Evolutionary conservation across 2,888 invertebrate genomes (phyloP).

Genomic region (Leucoptera coffeella): DNA sequence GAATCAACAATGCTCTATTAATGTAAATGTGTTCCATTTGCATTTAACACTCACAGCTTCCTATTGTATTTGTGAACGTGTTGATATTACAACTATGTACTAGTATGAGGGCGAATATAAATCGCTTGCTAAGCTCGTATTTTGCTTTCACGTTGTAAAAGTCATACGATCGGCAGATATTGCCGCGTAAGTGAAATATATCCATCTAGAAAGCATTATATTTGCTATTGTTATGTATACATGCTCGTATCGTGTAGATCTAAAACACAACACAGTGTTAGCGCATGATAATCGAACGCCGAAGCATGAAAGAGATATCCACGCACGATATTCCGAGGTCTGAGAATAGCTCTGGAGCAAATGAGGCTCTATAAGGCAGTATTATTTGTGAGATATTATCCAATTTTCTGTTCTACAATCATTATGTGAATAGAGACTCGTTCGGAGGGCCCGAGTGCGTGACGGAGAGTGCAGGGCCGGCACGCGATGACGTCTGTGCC

Average conservation of each 20-base stretch:
- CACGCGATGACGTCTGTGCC: no score
- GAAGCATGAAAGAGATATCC: no score
- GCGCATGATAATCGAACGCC: no score
- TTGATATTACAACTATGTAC: constrained; percentile 8
- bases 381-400: constrained; percentile 28
- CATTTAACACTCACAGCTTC: constrained; percentile 15
- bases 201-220: no score
- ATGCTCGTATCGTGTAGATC: no score
- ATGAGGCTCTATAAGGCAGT: constrained; percentile 10
- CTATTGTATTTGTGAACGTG: constrained; percentile 8
- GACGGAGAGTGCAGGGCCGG: constrained; percentile 11
- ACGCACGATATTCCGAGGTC: no score
- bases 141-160: constrained; percentile 1
- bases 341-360: no score
- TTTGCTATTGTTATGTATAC: no score
- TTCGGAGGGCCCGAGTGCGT: constrained; percentile 11
- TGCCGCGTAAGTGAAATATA: no score
- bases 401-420: constrained; percentile 26
- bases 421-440: constrained; percentile 17
- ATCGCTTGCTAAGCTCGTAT: constrained; percentile 18
- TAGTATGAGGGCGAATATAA: no score
- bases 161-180: no score
- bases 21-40: constrained; percentile 26
- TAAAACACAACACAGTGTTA: no score
- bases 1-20: constrained; percentile 32